A percentile compares a stretch with the other conserved stretches of the same genome.
Conservation (phyloP, 2,888 invertebrate genomes). For the Synergus itoensis region DNA sequence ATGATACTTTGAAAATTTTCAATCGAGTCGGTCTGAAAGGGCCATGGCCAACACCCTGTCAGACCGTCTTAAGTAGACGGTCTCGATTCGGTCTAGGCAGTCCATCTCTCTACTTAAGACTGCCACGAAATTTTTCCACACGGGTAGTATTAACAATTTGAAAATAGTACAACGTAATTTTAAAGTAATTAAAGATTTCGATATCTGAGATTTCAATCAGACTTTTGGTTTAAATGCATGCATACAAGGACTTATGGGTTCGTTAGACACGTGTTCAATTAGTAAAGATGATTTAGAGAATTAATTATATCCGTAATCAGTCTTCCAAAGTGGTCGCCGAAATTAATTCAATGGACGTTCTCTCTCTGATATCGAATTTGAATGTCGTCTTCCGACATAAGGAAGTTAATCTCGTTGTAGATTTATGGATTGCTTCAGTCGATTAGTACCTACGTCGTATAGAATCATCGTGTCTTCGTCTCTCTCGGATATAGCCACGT, state of each 20-base stretch:
- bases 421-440: conserved; percentile 52
- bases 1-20: too few species aligned
- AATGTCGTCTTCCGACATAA: conserved; percentile 46
- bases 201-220: background rate
- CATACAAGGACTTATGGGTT: conserved; percentile 10
- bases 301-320: conserved; percentile 63
- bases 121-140: too few species aligned
- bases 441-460: conserved; percentile 29
- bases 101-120: too few species aligned
- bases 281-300: conserved; percentile 65
- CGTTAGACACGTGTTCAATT: conserved; percentile 59
- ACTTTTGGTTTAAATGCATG: background rate
- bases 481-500: background rate
- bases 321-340: conserved; percentile 49
- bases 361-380: conserved; percentile 56
- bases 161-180: background rate
- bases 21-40: too few species aligned
- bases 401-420: conserved; percentile 36
- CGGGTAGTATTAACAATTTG: background rate
- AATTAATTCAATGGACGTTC: conserved; percentile 62
- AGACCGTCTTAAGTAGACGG: too few species aligned
- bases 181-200: background rate
- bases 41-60: too few species aligned
- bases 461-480: background rate
- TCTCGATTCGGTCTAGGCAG: too few species aligned